Percentiles rank a stretch among this genome's conserved stretches.
Conservation (phyloP, 2,113 vertebrate species). For the Anolis sagrei region DNA sequence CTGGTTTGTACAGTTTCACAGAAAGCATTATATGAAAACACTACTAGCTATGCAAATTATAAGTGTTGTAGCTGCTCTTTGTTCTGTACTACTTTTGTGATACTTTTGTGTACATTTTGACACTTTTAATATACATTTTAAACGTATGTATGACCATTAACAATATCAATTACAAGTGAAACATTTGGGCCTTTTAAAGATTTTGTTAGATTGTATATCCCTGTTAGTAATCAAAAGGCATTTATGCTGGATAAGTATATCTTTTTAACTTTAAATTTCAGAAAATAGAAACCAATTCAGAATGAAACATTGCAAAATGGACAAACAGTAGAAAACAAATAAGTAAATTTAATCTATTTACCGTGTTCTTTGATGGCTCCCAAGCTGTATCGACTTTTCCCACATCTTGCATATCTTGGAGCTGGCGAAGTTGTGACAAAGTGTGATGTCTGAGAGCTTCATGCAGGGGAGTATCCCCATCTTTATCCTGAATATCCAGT, state of each 20-base stretch:
- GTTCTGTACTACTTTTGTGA: constrained; percentile 49
- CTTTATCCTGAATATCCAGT: constrained; percentile 98
- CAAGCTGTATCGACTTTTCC: constrained; percentile 97
- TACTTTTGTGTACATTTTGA: neutral
- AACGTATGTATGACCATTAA: fast-evolving
- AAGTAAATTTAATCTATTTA: constrained; percentile 75
- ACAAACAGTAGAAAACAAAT: constrained; percentile 38
- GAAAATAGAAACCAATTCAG: constrained; percentile 19
- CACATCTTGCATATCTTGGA: constrained; percentile 99
- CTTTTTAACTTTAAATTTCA: neutral
- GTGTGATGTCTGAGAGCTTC: constrained; percentile 98
- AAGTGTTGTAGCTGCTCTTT: constrained; percentile 46
- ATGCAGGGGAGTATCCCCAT: constrained; percentile 96
- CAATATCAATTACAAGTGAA: neutral
- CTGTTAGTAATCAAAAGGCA: too few relatives aligned
- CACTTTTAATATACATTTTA: neutral
- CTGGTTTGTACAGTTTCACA: neutral
- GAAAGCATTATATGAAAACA: constrained; percentile 11
- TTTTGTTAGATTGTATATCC: constrained; percentile 20
- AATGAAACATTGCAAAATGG: constrained; percentile 50
- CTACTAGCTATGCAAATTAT: constrained; percentile 29
- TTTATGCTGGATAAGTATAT: too few relatives aligned
- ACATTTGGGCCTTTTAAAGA: neutral
- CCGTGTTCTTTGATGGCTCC: constrained; percentile 99
- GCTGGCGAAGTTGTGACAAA: constrained; percentile 95